Evolutionary conservation across 2,113 vertebrate genomes (phyloP).

Genomic region (Marmota flaviventris): DNA sequence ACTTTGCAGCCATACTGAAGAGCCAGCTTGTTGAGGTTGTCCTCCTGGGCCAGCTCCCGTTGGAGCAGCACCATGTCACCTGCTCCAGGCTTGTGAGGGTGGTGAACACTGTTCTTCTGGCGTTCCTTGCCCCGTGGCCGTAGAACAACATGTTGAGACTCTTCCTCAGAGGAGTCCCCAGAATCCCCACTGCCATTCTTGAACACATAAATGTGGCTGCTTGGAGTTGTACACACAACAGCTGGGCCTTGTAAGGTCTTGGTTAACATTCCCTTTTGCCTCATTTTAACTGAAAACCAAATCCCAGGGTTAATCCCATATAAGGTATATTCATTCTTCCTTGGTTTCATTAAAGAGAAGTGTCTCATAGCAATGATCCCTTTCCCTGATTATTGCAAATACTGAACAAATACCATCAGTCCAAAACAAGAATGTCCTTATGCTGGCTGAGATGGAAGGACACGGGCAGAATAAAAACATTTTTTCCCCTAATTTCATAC

Average conservation of each 20-base stretch:
- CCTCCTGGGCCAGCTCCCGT: conserved; percentile 89
- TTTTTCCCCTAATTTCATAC: background rate
- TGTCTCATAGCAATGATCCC: background rate
- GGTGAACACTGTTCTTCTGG: conserved; percentile 68
- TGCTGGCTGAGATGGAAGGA: background rate
- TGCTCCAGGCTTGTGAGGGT: conserved; percentile 46
- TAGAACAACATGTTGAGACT: conserved; percentile 87
- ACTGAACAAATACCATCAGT: background rate
- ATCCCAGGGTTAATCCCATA: conserved; percentile 58
- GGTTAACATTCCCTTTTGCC: conserved; percentile 87
- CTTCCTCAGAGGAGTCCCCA: conserved; percentile 91
- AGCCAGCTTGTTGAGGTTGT: conserved; percentile 96
- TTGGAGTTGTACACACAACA: conserved; percentile 89
- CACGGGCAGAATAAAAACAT: background rate
- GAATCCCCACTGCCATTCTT: conserved; percentile 83
- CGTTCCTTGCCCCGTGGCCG: conserved; percentile 86
- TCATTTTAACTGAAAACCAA: conserved; percentile 87
- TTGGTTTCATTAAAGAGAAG: background rate
- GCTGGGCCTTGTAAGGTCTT: conserved; percentile 93
- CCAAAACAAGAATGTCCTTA: background rate
- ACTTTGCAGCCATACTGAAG: conserved; percentile 98
- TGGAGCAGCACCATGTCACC: conserved; percentile 90
- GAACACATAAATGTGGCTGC: conserved; percentile 94
- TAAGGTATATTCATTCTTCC: background rate
- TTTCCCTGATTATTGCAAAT: background rate